Evolutionary conservation across 2,797 vertebrate species (phyloP).

Genomic region (Limnodromus scolopaceus): DNA sequence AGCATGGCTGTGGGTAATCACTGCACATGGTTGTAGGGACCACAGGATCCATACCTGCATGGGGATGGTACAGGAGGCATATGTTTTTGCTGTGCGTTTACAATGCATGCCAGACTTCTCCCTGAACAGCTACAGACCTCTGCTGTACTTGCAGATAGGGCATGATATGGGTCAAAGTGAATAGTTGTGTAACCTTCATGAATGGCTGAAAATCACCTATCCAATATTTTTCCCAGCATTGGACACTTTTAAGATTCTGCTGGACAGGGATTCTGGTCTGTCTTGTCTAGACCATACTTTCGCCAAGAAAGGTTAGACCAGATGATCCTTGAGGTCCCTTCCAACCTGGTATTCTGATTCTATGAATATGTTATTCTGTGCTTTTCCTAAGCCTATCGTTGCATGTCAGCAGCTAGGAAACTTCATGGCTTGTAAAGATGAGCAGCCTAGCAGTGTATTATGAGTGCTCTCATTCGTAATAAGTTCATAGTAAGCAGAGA

Average conservation of each 20-base stretch:
- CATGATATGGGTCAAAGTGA: not conserved
- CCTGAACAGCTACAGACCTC: not conserved
- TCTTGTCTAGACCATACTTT: not conserved
- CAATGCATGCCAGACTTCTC: not conserved
- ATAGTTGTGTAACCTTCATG: not conserved
- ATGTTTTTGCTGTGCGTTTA: not conserved
- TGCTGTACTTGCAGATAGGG: not conserved
- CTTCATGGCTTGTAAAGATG: not conserved
- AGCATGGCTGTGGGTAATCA: not conserved
- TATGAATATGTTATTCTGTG: not conserved
- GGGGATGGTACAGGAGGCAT: not conserved
- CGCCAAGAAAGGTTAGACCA: not conserved
- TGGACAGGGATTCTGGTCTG: not conserved
- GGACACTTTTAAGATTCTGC: not conserved
- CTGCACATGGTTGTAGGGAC: not conserved
- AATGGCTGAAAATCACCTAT: not conserved
- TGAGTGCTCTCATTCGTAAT: not conserved
- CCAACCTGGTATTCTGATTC: not conserved
- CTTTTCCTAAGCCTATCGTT: not conserved
- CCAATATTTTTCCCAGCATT: not conserved
- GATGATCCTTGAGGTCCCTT: not conserved
- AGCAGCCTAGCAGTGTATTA: not conserved
- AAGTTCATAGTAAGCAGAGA: not conserved
- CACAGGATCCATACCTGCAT: not conserved
- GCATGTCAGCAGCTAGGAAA: not conserved